Base-by-base conservation (phyloP, 2,888 invertebrate genomes). In the Cheilosia impressa region DNA sequence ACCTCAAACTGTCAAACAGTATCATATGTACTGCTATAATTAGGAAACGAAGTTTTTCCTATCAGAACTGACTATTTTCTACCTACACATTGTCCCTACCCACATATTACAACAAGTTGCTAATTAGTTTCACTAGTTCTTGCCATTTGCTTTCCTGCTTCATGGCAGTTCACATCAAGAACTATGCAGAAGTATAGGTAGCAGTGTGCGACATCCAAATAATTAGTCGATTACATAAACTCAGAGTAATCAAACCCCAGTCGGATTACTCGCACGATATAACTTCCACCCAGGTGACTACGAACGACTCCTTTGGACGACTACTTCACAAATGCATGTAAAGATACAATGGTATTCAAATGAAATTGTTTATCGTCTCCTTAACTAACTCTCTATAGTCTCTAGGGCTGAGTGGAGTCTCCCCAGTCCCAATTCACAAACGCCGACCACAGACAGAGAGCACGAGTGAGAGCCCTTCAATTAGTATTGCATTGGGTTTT, bases 141-240 rank as follows among this genome's bases (percentile, higher is more conserved):
- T 45, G 43, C 47, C 73, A 34, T 66, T 58, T n/a, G 17, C 34
- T 38, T n/a, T 17, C n/a, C n/a, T 45, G 47, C 27, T 19, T 58
- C 43, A 53, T 60, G 52, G 53, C 10, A 47, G 13, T 47, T 65
- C 52, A 52, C 58, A 58, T 53, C 10, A 0, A 68, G 55, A 62
- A 62, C 62, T 47, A 68, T 75, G 62, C 41, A 41, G 1, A 19
- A 38, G 22, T 13, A 17, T 15, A 24, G 10, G 27, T 10, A 58
- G 63, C 58, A 58, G 3, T 5, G 41, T 47, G 27, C 6, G 22
- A 24, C 57, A 57, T 68, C 57, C 55, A 57, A 55, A 57, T 78
- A 78, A 83, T 83, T 78, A 83, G 78, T 83, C 78, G 73, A 79
- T 83, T 83, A 79, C 45, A 83, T 73, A 69, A 73, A 68, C 73